Evolutionary conservation across 2,797 vertebrate species (phyloP).

Genomic region (Huso huso): DNA sequence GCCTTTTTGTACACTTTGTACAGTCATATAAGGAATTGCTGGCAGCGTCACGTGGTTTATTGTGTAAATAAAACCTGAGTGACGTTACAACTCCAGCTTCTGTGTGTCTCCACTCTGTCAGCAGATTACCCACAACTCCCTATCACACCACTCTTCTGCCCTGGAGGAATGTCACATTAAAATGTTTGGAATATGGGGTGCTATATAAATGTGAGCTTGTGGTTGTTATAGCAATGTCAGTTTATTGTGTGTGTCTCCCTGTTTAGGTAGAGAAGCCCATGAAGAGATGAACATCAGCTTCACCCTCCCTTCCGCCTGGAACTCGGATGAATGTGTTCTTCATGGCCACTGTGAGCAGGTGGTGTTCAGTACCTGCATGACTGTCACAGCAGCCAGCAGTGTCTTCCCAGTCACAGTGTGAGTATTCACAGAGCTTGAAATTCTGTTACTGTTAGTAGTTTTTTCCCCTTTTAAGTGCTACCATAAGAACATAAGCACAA

Average conservation of each 20-base stretch:
- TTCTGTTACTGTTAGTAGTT: too few relatives aligned
- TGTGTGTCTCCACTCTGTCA: too few relatives aligned
- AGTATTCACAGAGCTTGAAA: constrained; percentile 43
- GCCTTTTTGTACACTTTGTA: too few relatives aligned
- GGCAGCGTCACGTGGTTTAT: too few relatives aligned
- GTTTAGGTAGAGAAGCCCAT: constrained; percentile 81
- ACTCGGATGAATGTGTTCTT: constrained; percentile 86
- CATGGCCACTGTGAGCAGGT: constrained; percentile 94
- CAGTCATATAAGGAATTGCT: too few relatives aligned
- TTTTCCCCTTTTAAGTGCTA: too few relatives aligned
- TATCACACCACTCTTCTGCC: too few relatives aligned
- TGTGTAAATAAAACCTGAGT: too few relatives aligned
- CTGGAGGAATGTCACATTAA: too few relatives aligned
- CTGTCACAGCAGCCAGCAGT: constrained; percentile 74
- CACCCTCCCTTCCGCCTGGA: constrained; percentile 88
- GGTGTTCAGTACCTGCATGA: constrained; percentile 94
- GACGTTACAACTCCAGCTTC: too few relatives aligned
- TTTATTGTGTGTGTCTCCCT: constrained; percentile 15
- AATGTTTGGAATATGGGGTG: neutral
- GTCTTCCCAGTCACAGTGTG: constrained; percentile 96
- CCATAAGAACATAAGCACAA: too few relatives aligned
- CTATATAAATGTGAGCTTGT: neutral
- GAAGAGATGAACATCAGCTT: constrained; percentile 97
- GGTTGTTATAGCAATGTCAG: neutral
- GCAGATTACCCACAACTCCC: too few relatives aligned